Evolutionary conservation across 2,113 vertebrate species (phyloP).

Genomic region (Capricornis sumatraensis): DNA sequence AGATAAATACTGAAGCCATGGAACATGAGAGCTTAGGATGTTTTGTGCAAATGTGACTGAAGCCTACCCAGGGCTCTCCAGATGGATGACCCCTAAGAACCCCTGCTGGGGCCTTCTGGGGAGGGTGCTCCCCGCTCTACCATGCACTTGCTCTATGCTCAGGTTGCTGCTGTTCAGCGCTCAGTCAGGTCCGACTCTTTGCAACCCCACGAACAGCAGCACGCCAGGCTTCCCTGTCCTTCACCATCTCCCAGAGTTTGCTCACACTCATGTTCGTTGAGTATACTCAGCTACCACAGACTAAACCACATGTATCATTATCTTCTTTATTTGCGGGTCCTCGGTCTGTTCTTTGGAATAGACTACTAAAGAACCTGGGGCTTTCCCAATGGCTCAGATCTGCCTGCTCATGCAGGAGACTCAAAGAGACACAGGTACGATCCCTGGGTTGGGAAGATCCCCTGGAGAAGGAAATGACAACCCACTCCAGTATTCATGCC

Average conservation of each 20-base stretch:
- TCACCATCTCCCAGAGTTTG: background rate
- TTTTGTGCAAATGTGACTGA: accelerated
- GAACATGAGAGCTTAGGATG: no score
- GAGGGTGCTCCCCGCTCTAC: accelerated
- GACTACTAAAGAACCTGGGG: background rate
- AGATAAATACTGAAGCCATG: background rate
- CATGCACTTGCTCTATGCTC: accelerated
- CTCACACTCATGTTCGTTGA: background rate
- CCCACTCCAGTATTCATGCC: background rate
- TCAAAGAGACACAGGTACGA: background rate
- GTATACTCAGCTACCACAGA: background rate
- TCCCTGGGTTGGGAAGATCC: background rate
- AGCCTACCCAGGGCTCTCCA: background rate
- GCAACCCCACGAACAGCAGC: background rate
- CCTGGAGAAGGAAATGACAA: background rate
- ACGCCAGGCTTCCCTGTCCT: background rate
- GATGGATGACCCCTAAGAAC: background rate
- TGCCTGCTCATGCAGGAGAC: background rate
- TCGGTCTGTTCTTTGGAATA: background rate
- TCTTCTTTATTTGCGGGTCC: background rate
- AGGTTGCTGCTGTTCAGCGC: background rate
- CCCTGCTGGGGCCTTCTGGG: background rate
- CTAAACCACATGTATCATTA: background rate
- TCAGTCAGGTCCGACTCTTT: background rate
- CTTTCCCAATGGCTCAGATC: background rate